phyloP scores from a whole-genome alignment of 2,888 invertebrate genomes.

The Clostera curtula region DNA sequence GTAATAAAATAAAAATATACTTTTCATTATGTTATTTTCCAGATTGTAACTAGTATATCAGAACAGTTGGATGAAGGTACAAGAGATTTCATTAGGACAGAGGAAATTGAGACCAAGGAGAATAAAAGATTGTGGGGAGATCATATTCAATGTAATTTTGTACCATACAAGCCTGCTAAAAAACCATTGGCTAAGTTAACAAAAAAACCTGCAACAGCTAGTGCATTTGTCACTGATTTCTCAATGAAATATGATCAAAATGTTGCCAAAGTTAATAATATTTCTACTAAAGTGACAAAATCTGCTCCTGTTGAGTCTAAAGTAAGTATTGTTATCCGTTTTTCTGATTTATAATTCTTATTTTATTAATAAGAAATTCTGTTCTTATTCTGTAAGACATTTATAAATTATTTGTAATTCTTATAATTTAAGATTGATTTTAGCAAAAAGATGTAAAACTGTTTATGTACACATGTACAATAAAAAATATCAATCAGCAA shows the following conservation, averaged over 20 bases:
- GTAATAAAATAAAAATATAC: too few species aligned
- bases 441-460: too few species aligned
- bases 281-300: constrained; percentile 18
- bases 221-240: constrained; percentile 60
- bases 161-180: constrained; percentile 51
- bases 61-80: constrained; percentile 61
- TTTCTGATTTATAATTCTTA: constrained; percentile 2
- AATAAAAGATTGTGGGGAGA: constrained; percentile 62
- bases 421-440: too few species aligned
- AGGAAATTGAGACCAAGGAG: constrained; percentile 40
- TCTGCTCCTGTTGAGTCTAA: constrained; percentile 32
- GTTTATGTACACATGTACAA: too few species aligned
- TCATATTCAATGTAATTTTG: constrained; percentile 53
- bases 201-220: constrained; percentile 45
- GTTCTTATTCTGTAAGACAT: too few species aligned
- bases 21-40: constrained; percentile 16
- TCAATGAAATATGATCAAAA: constrained; percentile 60
- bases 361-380: too few species aligned
- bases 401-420: too few species aligned
- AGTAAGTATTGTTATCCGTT: constrained; percentile 28
- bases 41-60: constrained; percentile 67
- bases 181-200: constrained; percentile 53
- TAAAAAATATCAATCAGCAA: too few species aligned
- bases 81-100: constrained; percentile 54
- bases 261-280: constrained; percentile 13